A percentile compares a stretch with the other conserved stretches of the same genome.
These are phyloP conservation scores for Hippocampus zosterae DNA, from an alignment of 2,113 vertebrate genomes.

Conservation along the genomic window DNA sequence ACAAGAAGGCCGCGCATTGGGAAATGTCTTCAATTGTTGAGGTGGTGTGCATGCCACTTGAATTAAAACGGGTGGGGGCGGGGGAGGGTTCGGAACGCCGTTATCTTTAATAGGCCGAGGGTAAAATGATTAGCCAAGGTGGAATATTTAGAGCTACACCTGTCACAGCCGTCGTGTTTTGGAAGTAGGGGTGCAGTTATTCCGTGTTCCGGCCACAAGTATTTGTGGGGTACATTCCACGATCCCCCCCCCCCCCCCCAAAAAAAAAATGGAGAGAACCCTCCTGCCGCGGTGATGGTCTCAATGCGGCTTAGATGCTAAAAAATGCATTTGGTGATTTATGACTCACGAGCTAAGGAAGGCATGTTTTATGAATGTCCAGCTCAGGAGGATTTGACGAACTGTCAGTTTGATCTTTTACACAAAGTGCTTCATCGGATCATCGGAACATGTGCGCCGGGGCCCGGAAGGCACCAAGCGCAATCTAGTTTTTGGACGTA, in stretches of 20 bases:
- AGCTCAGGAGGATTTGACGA: slow-evolving; percentile 67
- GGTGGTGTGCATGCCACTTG: slow-evolving; percentile 7
- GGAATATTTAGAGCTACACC: neutral
- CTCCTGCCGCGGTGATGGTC: slow-evolving; percentile 48
- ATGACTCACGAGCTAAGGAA: slow-evolving; percentile 66
- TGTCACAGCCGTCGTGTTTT: slow-evolving; percentile 6
- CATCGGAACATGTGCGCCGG: slow-evolving; percentile 39
- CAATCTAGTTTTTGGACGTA: slow-evolving; percentile 6
- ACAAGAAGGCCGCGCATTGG: slow-evolving; percentile 51
- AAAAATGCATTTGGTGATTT: slow-evolving; percentile 74
- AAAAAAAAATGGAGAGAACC: slow-evolving; percentile 26
- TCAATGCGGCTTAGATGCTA: slow-evolving; percentile 61
- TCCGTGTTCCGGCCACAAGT: neutral
- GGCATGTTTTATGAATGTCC: slow-evolving; percentile 74
- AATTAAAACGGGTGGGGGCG: slow-evolving; percentile 26
- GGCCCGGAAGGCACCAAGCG: slow-evolving; percentile 29
- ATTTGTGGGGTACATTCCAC: neutral
- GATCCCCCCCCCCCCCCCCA: neutral
- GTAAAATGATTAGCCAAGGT: slow-evolving; percentile 30
- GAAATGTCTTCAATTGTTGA: slow-evolving; percentile 49
- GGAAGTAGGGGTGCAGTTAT: slow-evolving; percentile 8
- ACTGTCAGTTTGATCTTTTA: slow-evolving; percentile 65
- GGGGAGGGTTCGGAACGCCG: slow-evolving; percentile 1
- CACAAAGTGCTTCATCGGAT: slow-evolving; percentile 56
- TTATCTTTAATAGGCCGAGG: slow-evolving; percentile 30